Evolutionary conservation across 2,797 vertebrate genomes (phyloP).

Genomic region (Podarcis lilfordi): DNA sequence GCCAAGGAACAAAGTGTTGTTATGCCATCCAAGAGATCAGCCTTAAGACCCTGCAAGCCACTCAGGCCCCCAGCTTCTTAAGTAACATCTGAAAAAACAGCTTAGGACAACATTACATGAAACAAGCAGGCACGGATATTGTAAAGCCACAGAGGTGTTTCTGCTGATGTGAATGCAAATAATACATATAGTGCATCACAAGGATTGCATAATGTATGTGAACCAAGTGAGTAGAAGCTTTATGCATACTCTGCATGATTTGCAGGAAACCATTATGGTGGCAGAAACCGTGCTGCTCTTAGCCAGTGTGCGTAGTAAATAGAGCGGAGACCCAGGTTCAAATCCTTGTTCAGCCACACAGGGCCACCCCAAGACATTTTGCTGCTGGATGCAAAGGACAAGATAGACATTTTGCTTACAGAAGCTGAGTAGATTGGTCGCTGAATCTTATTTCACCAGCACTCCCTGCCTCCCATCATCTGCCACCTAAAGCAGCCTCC

Average conservation of each 20-base stretch:
- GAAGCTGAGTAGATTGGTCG: too few relatives aligned
- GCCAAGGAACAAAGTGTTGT: not conserved
- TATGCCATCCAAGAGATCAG: not conserved
- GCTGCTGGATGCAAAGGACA: too few relatives aligned
- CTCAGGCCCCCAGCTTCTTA: not conserved
- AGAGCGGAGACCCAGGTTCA: not conserved
- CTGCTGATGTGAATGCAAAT: not conserved
- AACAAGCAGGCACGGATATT: not conserved
- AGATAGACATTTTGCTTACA: too few relatives aligned
- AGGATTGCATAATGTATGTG: not conserved
- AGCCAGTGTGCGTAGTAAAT: not conserved
- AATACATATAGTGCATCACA: not conserved
- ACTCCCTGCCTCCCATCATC: too few relatives aligned
- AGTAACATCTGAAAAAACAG: conserved; percentile 1
- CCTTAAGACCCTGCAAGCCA: not conserved
- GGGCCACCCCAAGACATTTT: too few relatives aligned
- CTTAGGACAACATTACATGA: not conserved
- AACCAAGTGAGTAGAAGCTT: not conserved
- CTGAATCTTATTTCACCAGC: too few relatives aligned
- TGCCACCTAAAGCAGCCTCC: too few relatives aligned
- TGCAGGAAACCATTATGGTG: not conserved
- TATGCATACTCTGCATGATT: not conserved
- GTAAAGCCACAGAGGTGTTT: not conserved
- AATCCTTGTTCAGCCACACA: not conserved
- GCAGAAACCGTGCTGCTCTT: not conserved